Conservation (phyloP, 2,888 invertebrate species). For the Yponomeuta evonymella region DNA sequence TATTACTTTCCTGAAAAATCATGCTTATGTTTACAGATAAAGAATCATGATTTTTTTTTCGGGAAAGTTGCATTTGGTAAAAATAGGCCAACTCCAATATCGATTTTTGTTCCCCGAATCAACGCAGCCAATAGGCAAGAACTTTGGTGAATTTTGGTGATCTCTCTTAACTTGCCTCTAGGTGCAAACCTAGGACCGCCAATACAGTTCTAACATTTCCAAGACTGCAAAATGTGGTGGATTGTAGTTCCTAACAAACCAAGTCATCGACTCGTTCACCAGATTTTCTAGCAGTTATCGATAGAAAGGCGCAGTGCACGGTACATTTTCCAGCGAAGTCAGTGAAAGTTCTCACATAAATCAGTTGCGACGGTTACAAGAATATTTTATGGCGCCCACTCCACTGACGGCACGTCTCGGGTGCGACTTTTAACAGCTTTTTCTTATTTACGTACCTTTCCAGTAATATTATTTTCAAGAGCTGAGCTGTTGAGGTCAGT, state of each 20-base stretch:
- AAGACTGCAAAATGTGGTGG: neutral
- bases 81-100: neutral
- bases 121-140: neutral
- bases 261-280: neutral
- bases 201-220: neutral
- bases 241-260: neutral
- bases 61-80: neutral
- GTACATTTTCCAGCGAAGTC: neutral
- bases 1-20: too few species aligned
- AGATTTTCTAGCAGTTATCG: neutral
- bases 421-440: neutral
- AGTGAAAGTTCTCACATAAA: slow-evolving; percentile 9
- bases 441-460: neutral
- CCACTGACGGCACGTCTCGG: neutral
- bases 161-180: neutral
- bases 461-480: too few species aligned
- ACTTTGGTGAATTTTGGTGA: neutral
- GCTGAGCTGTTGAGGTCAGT: too few species aligned
- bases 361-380: neutral
- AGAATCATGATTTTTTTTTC: too few species aligned
- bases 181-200: neutral
- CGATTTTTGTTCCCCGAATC: neutral
- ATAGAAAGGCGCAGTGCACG: neutral
- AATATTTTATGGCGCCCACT: slow-evolving; percentile 7
- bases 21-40: too few species aligned